phyloP scores from a whole-genome alignment of 2,113 vertebrate genomes.

The Indicator maculatus region DNA sequence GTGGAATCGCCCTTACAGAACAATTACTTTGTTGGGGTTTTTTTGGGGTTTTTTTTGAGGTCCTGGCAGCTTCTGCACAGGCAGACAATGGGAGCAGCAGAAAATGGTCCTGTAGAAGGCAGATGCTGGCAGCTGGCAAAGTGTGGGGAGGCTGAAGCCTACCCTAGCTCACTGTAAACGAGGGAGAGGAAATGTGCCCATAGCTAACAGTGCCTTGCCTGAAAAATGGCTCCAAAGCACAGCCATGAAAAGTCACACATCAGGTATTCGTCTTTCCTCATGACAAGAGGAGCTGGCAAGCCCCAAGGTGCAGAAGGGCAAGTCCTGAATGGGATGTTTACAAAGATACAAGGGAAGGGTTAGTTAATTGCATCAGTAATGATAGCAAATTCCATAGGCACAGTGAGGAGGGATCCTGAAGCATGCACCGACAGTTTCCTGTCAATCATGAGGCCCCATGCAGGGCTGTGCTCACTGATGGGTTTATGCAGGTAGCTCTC shows the following conservation, averaged over 20 bases:
- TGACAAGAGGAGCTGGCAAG: neutral
- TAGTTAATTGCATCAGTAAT: neutral
- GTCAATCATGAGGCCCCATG: neutral
- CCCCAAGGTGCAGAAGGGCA: neutral
- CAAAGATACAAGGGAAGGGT: neutral
- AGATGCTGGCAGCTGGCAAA: neutral
- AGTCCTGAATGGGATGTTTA: neutral
- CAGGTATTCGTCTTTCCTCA: neutral
- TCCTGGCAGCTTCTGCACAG: neutral
- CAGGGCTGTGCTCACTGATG: neutral
- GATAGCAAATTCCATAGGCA: neutral
- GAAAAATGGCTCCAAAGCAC: neutral
- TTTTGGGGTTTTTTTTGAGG: neutral
- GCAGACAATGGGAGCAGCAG: neutral
- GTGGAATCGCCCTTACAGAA: neutral
- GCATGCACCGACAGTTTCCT: accelerated
- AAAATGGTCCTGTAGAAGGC: neutral
- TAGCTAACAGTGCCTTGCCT: neutral
- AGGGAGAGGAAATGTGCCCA: neutral
- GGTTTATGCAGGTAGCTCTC: too few species aligned
- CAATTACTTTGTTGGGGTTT: neutral
- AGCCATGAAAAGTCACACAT: neutral
- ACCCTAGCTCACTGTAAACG: neutral
- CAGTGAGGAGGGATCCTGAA: accelerated
- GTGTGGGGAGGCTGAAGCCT: neutral